phyloP scores from a whole-genome alignment of 2,113 vertebrate species.

The rat (Rattus norvegicus) region DNA sequence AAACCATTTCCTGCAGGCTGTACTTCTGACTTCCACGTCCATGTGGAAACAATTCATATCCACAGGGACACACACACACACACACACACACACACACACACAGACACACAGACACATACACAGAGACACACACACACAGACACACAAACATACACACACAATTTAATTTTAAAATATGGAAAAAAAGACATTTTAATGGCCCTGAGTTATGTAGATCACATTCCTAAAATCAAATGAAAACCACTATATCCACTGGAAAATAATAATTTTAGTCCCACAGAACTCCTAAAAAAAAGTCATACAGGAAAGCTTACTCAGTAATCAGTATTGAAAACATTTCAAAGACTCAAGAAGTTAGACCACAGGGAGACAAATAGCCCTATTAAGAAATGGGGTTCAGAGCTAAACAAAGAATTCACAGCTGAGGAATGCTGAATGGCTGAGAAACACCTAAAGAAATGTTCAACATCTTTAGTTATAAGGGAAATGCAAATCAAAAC shows the following conservation, averaged over 20 bases:
- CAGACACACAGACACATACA: too few species aligned
- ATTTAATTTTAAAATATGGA: neutral
- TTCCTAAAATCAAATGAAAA: slow-evolving; percentile 1
- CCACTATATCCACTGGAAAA: neutral
- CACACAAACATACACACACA: too few species aligned
- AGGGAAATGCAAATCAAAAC: too few species aligned
- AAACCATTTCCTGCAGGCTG: neutral
- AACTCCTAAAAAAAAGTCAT: slow-evolving; percentile 23
- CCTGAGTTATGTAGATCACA: neutral
- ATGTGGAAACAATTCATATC: too few species aligned
- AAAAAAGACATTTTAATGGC: neutral
- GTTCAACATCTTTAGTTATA: too few species aligned
- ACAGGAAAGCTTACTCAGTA: neutral
- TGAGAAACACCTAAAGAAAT: too few species aligned
- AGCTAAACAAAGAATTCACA: too few species aligned
- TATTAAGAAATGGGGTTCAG: too few species aligned
- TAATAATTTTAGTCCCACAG: neutral
- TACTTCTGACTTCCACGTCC: neutral
- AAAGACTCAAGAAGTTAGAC: neutral
- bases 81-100: too few species aligned
- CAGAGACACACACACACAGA: too few species aligned
- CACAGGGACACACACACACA: neutral
- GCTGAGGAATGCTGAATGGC: too few species aligned
- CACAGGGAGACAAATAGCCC: too few species aligned
- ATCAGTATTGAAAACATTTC: slow-evolving; percentile 14